Percentiles rank a stretch among this genome's conserved stretches.
These are phyloP conservation scores for Cinclus cinclus DNA, from an alignment of 2,113 vertebrate species.

Conservation along the genomic window DNA sequence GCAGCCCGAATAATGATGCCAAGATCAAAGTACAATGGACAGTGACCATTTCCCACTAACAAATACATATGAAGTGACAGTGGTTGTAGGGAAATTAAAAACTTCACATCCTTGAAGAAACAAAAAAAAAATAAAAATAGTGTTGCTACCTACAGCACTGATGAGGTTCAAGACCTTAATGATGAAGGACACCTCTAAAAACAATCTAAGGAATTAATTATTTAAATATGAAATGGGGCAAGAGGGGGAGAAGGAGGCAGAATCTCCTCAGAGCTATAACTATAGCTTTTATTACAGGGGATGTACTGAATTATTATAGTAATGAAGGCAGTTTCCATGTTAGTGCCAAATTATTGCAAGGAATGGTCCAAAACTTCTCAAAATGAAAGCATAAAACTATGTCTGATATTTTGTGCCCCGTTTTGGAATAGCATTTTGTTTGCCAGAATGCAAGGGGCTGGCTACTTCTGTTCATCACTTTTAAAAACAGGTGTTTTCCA, in stretches of 20 bases:
- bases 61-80: background rate
- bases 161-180: background rate
- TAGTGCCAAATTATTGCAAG: background rate
- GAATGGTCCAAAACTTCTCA: background rate
- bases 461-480: background rate
- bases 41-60: background rate
- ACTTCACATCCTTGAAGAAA: background rate
- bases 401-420: background rate
- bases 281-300: background rate
- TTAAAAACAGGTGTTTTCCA: background rate
- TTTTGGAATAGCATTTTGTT: background rate
- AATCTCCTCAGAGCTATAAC: background rate
- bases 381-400: background rate
- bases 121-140: background rate
- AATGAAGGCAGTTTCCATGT: background rate
- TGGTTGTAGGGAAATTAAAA: background rate
- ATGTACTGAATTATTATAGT: background rate
- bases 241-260: background rate
- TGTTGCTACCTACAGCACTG: background rate
- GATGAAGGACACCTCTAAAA: background rate
- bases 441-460: background rate
- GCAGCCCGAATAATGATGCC: background rate
- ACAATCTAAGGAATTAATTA: background rate
- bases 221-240: background rate
- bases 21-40: background rate